These are phyloP conservation scores for Asteroscopus sphinx DNA, from an alignment of 2,888 invertebrate genomes.

Conservation along the genomic window DNA sequence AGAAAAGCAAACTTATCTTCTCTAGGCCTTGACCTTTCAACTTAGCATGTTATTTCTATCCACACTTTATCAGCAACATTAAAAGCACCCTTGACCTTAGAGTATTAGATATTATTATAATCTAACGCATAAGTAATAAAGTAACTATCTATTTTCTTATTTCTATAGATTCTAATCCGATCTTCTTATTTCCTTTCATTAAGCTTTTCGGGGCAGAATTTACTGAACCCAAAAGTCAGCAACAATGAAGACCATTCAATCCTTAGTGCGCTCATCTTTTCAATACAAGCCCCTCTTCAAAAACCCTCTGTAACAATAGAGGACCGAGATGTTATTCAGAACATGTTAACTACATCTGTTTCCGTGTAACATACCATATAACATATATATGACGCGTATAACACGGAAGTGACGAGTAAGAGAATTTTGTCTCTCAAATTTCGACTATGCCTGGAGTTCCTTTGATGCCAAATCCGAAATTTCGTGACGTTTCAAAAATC, in stretches of 20 bases:
- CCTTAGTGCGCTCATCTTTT: slow-evolving; percentile 52
- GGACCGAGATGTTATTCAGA: slow-evolving; percentile 52
- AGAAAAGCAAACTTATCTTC: slow-evolving; percentile 1
- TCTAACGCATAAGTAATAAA: slow-evolving; percentile 30
- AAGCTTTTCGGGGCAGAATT: slow-evolving; percentile 35
- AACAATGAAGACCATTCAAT: slow-evolving; percentile 49
- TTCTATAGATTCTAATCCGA: slow-evolving; percentile 35
- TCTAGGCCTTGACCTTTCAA: slow-evolving; percentile 4
- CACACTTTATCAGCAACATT: background rate
- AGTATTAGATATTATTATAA: slow-evolving; percentile 11
- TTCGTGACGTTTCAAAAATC: slow-evolving; percentile 48
- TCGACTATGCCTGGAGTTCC: slow-evolving; percentile 41
- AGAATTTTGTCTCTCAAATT: slow-evolving; percentile 52
- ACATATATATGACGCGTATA: slow-evolving; percentile 36
- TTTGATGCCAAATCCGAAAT: slow-evolving; percentile 56
- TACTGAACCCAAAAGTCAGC: slow-evolving; percentile 51
- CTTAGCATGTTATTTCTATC: slow-evolving; percentile 13
- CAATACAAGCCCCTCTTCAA: slow-evolving; percentile 54
- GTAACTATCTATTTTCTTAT: slow-evolving; percentile 26
- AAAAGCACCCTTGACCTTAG: slow-evolving; percentile 20
- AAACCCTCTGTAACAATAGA: slow-evolving; percentile 51
- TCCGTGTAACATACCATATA: slow-evolving; percentile 41
- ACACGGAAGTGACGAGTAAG: slow-evolving; percentile 45
- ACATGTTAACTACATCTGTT: slow-evolving; percentile 56
- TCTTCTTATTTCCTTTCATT: slow-evolving; percentile 51